Percentiles rank a stretch among this genome's conserved stretches.
Evolutionary conservation across 2,888 invertebrate species (phyloP).

Genomic region (Pseudanteris insignis): DNA sequence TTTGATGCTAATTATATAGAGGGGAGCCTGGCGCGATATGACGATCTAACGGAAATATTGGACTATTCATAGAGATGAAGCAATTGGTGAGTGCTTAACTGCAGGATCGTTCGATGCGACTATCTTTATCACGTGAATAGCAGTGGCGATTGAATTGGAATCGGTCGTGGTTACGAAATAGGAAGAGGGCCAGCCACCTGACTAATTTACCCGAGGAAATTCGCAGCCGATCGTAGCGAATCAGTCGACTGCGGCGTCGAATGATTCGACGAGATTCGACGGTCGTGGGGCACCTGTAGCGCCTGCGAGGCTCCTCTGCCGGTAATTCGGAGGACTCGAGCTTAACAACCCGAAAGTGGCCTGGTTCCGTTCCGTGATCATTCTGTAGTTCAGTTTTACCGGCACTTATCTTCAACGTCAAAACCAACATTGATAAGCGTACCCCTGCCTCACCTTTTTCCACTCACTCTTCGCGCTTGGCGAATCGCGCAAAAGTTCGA

Average conservation of each 20-base stretch:
- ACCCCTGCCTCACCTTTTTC: neutral
- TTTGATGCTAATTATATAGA: too few relatives aligned
- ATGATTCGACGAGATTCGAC: conserved; percentile 49
- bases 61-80: conserved; percentile 6
- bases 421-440: too few relatives aligned
- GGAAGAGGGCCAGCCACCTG: conserved; percentile 53
- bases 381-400: neutral
- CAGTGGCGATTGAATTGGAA: conserved; percentile 18
- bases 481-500: conserved; percentile 17
- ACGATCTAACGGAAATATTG: conserved; percentile 1
- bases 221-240: conserved; percentile 54
- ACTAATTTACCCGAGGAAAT: conserved; percentile 63
- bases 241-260: conserved; percentile 48
- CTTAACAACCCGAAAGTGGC: conserved; percentile 12
- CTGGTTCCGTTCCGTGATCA: conserved; percentile 11
- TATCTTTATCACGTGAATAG: neutral
- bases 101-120: conserved; percentile 15
- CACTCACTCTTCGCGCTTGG: conserved; percentile 1
- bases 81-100: conserved; percentile 11
- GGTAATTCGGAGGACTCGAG: neutral
- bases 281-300: conserved; percentile 52
- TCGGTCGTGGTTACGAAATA: conserved; percentile 46
- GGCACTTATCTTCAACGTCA: too few relatives aligned
- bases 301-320: neutral
- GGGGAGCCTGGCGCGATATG: too few relatives aligned